Conservation (phyloP, 2,797 vertebrate genomes). For the Schizopygopsis malacanthus region DNA sequence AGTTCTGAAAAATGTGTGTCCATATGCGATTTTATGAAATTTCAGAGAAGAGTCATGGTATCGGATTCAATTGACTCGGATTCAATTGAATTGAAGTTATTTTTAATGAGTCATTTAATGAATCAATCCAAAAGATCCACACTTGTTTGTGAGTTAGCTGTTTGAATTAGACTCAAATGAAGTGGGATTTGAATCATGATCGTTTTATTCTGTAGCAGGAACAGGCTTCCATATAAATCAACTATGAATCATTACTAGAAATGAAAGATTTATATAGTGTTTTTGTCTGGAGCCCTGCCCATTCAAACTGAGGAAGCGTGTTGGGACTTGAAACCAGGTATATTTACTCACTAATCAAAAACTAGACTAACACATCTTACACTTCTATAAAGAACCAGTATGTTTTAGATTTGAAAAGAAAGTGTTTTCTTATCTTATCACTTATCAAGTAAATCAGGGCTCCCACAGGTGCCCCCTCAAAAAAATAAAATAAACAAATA, state of each 20-base stretch:
- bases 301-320: not conserved
- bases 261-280: not conserved
- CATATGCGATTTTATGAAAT: not conserved
- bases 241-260: not conserved
- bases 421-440: not conserved
- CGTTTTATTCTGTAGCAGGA: too few species aligned
- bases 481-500: not conserved
- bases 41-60: not conserved
- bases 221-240: too few species aligned
- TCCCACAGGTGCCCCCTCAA: not conserved
- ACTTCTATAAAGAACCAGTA: not conserved
- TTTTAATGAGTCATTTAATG: constrained; percentile 6
- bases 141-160: not conserved
- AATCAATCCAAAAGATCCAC: not conserved
- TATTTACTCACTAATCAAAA: too few species aligned
- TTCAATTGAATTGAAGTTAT: too few species aligned
- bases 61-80: not conserved
- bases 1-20: not conserved
- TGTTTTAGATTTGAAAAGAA: not conserved
- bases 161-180: not conserved
- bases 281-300: not conserved
- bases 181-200: not conserved
- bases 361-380: not conserved
- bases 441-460: not conserved
- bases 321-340: not conserved